Conservation (phyloP, 2,113 vertebrate species). For the Macaca mulatta region DNA sequence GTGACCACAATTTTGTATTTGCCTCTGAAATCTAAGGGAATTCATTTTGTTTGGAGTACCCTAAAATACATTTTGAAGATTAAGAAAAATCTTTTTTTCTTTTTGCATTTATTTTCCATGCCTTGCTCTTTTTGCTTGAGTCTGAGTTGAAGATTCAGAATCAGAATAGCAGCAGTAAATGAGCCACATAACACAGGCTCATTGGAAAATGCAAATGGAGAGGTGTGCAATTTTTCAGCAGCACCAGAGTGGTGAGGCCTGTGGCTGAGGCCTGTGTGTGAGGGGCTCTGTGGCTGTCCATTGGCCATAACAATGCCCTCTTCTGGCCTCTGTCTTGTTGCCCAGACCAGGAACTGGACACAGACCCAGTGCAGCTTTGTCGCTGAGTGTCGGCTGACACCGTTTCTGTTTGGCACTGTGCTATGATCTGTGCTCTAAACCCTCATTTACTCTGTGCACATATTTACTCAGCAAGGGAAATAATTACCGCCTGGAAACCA, state of each 20-base stretch:
- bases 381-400: background rate
- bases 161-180: background rate
- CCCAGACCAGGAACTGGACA: background rate
- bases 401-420: background rate
- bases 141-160: background rate
- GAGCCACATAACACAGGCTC: rapidly evolving
- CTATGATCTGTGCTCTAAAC: conserved; percentile 44
- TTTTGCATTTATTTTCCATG: rapidly evolving
- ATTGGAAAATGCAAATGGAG: rapidly evolving
- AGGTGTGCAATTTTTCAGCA: background rate
- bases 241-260: rapidly evolving
- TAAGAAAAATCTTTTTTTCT: background rate
- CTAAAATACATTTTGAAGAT: background rate
- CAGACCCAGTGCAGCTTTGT: rapidly evolving
- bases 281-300: rapidly evolving
- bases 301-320: background rate
- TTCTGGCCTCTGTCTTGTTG: rapidly evolving
- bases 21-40: background rate
- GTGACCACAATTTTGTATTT: background rate
- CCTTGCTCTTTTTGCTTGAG: background rate
- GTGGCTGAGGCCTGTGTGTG: rapidly evolving
- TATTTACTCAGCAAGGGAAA: conserved; percentile 68
- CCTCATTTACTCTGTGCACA: conserved; percentile 31
- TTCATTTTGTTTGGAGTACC: background rate
- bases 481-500: conserved; percentile 72